Evolutionary conservation across 2,888 invertebrate species (phyloP).

Genomic region (Mongoloraphidia duomilia): DNA sequence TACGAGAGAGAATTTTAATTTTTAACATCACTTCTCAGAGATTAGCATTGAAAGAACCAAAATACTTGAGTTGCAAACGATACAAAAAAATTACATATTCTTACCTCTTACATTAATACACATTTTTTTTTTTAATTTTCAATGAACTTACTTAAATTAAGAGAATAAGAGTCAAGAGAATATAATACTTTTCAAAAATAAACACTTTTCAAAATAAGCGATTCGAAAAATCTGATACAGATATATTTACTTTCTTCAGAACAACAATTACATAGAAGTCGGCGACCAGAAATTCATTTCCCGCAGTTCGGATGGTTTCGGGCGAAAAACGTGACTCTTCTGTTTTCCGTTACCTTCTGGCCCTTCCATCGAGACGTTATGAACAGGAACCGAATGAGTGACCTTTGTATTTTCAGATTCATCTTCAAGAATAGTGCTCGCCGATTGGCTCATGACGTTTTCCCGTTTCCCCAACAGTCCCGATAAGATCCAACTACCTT

Average conservation of each 20-base stretch:
- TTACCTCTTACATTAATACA: too few species aligned
- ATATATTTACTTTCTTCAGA: background rate
- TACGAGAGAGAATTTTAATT: too few species aligned
- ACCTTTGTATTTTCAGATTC: slow-evolving; percentile 26
- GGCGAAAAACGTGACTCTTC: slow-evolving; percentile 29
- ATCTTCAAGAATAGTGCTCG: slow-evolving; percentile 43
- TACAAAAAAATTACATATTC: too few species aligned
- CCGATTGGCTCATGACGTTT: slow-evolving; percentile 35
- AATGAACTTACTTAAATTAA: background rate
- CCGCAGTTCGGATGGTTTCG: slow-evolving; percentile 55
- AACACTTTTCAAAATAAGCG: background rate
- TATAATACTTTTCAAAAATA: background rate
- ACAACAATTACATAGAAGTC: slow-evolving; percentile 54
- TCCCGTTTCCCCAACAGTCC: slow-evolving; percentile 52
- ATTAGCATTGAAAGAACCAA: too few species aligned
- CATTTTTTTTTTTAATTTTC: background rate
- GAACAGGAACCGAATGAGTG: slow-evolving; percentile 12
- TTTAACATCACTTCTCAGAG: too few species aligned
- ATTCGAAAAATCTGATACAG: background rate
- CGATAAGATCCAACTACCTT: slow-evolving; percentile 49
- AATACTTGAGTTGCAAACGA: too few species aligned
- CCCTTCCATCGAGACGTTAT: slow-evolving; percentile 7
- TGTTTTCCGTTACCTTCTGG: slow-evolving; percentile 21
- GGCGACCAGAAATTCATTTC: slow-evolving; percentile 82
- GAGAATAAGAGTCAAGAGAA: too few species aligned